Conservation (phyloP, 2,113 vertebrate species). For the Dasypus novemcinctus region DNA sequence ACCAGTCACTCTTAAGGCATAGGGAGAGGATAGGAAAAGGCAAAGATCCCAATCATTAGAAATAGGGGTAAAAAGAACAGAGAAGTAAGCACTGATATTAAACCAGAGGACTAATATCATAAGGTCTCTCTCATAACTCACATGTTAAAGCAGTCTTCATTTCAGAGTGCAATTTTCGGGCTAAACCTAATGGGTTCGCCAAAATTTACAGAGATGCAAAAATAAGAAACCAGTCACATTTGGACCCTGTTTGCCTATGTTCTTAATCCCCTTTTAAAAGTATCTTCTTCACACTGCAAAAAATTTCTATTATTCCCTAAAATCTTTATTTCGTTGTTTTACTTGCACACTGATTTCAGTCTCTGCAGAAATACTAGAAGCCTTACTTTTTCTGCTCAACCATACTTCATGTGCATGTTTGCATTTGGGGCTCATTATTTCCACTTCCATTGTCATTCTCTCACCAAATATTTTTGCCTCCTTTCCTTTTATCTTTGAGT, state of each 20-base stretch:
- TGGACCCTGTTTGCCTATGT: not conserved
- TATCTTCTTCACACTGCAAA: not conserved
- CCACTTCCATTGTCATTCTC: not conserved
- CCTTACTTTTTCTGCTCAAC: not conserved
- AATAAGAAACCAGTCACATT: not conserved
- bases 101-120: no score
- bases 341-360: not conserved
- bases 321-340: not conserved
- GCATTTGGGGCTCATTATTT: not conserved
- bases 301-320: not conserved
- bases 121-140: not conserved
- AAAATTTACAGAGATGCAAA: not conserved
- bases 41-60: not conserved
- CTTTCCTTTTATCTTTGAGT: not conserved
- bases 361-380: not conserved
- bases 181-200: not conserved
- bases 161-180: not conserved
- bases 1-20: not conserved
- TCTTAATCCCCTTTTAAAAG: not conserved
- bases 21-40: not conserved
- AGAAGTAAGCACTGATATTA: not conserved
- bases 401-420: not conserved
- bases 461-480: not conserved
- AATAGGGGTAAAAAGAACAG: not conserved
- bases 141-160: not conserved